Conservation (phyloP, 1,140 invertebrate species). For the Ladona fulva region DNA sequence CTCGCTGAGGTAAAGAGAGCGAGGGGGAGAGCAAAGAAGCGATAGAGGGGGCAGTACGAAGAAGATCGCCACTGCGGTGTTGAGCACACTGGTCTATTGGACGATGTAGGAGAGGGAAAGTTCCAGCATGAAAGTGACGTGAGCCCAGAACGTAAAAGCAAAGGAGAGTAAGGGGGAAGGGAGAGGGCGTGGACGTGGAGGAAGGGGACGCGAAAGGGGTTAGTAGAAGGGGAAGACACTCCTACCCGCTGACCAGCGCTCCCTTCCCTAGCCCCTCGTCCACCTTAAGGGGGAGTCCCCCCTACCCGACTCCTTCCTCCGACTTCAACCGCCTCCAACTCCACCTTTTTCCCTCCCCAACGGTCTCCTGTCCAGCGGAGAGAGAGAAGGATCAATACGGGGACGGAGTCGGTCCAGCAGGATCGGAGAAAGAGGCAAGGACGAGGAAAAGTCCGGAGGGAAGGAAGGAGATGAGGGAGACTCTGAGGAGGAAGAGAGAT, state of each 20-base stretch:
- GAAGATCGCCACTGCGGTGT: no score
- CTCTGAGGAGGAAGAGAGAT: no score
- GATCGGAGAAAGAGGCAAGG: no score
- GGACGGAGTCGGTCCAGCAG: no score
- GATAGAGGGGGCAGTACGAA: background rate
- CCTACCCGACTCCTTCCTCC: background rate
- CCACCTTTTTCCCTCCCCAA: background rate
- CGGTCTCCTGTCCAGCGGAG: no score
- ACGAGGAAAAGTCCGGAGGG: no score
- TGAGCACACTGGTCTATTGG: no score
- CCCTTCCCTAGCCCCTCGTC: background rate
- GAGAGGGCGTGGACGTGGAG: background rate
- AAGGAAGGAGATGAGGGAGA: no score
- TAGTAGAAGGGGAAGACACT: background rate
- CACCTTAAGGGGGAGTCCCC: background rate
- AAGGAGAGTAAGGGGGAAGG: background rate
- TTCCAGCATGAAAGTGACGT: conserved; percentile 4
- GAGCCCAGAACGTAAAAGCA: background rate
- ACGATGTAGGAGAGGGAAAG: background rate
- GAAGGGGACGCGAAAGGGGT: background rate
- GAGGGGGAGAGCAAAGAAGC: background rate
- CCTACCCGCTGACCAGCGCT: background rate
- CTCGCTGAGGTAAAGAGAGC: background rate
- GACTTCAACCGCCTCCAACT: background rate
- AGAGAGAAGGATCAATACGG: no score